phyloP scores from a whole-genome alignment of 2,888 invertebrate genomes.

The Caenorhabditis sp. region DNA sequence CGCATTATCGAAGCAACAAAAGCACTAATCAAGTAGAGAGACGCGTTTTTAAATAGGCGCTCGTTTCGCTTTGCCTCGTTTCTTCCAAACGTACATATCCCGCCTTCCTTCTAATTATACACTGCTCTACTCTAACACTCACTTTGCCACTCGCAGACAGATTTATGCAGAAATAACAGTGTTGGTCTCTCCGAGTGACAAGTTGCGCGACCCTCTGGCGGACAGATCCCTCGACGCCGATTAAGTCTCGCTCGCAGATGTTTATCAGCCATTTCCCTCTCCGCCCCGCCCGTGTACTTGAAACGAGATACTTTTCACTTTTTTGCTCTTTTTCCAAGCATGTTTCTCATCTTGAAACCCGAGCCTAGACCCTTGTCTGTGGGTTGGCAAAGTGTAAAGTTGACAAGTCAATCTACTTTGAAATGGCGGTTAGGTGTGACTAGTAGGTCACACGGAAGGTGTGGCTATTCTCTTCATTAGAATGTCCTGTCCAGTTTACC shows the following conservation, averaged over 20 bases:
- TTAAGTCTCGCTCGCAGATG: conserved; percentile 20
- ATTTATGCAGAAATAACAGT: conserved; percentile 13
- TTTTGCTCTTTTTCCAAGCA: conserved; percentile 6
- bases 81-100: conserved; percentile 1
- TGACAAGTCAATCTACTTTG: conserved; percentile 10
- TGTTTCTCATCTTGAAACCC: no score
- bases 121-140: neutral
- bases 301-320: conserved; percentile 1
- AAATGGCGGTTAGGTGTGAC: conserved; percentile 16
- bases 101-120: conserved; percentile 16
- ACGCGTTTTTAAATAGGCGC: conserved; percentile 26
- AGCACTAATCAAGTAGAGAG: conserved; percentile 33
- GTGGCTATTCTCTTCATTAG: conserved; percentile 12
- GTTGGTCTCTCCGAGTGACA: conserved; percentile 2
- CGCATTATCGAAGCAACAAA: conserved; percentile 42
- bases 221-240: conserved; percentile 14
- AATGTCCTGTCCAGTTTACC: conserved; percentile 1
- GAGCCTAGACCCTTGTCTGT: neutral
- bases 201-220: neutral
- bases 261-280: conserved; percentile 12
- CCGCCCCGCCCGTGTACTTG: conserved; percentile 4
- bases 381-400: conserved; percentile 3
- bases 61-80: no score
- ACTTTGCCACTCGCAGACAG: no score
- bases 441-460: conserved; percentile 35